Conservation (phyloP, 2,888 invertebrate species). For the Leucoma salicis region DNA sequence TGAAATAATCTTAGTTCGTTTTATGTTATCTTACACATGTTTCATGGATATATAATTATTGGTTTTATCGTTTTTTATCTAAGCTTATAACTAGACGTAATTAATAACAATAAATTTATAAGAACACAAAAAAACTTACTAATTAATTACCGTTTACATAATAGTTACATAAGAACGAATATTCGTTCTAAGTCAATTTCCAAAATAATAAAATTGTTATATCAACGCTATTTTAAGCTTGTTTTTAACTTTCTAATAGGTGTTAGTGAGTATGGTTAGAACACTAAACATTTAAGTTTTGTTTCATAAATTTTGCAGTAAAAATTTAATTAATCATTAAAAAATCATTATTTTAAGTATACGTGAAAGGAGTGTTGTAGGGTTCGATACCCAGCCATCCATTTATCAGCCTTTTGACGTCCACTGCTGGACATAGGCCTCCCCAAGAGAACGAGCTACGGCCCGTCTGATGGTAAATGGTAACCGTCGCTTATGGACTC, state of each 20-base stretch:
- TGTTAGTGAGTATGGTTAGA: not conserved
- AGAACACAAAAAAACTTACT: not conserved
- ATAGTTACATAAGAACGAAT: constrained; percentile 1
- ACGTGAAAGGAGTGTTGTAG: too few species aligned
- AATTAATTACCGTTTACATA: not conserved
- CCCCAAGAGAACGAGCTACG: too few species aligned
- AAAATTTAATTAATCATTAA: not conserved
- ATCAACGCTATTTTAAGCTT: not conserved
- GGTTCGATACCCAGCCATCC: too few species aligned
- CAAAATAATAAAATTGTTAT: constrained; percentile 2
- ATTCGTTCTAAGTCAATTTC: constrained; percentile 1
- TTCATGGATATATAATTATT: not conserved
- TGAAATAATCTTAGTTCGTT: too few species aligned
- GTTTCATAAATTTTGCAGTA: not conserved
- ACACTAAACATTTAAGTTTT: not conserved
- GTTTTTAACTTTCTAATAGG: constrained; percentile 1
- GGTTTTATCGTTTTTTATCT: not conserved
- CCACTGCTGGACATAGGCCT: too few species aligned
- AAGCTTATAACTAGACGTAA: not conserved
- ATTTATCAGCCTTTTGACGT: too few species aligned
- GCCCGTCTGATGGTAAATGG: too few species aligned
- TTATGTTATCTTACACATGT: not conserved
- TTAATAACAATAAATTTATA: not conserved
- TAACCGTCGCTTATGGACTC: too few species aligned
- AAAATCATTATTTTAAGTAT: not conserved